Evolutionary conservation across 2,797 vertebrate species (phyloP), one percentile per base, ranked within the genome.

Genomic region (Emydoidea blandingii): DNA sequence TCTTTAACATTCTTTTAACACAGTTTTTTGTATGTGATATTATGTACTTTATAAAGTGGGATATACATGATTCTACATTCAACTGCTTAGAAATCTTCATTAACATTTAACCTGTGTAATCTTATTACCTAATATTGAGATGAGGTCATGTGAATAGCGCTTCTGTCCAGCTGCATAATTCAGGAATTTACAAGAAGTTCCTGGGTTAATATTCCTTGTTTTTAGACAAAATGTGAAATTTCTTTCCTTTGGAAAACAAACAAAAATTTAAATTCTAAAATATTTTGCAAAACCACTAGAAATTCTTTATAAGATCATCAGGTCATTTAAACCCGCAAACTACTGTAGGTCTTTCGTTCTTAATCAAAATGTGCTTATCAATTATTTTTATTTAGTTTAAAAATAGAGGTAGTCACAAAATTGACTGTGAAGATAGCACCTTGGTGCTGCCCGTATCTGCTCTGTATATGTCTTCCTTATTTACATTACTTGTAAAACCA

Each of bases 331-430:
- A 34, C 78, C 93, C 57, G 56, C 79, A 91, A 92, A 92, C 72
- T 29, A 91, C 89, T 1, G 4, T 80, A 5, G 47, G 78, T 83
- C 50, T 23, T 89, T 93, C 57, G 44, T 85, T 94, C 65, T 57
- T 84, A 89, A 87, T 0, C 1, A 21, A 5, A 7, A 29, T 83
- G 4, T 16, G 21, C 19, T 80, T 83, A n/a, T 9, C 1, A 56
- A 62, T 34, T 78, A 52, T 85, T 81, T 56, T 0, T 54, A 76
- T 81, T 92, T 88, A 2, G 52, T 74, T 84, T 68, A n/a, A 90
- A 93, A 94, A 72, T n/a, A 87, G 5, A 92, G 6, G 37, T 62
- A 81, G 76, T 88, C 82, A 88, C 81, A 86, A 52, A 89, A 94
- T 91, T 65, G 2, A 89, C 92, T 95, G 89, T 37, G 65, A 23